phyloP scores from a whole-genome alignment of 2,113 vertebrate genomes.

The Phrynosoma blainvillii region DNA sequence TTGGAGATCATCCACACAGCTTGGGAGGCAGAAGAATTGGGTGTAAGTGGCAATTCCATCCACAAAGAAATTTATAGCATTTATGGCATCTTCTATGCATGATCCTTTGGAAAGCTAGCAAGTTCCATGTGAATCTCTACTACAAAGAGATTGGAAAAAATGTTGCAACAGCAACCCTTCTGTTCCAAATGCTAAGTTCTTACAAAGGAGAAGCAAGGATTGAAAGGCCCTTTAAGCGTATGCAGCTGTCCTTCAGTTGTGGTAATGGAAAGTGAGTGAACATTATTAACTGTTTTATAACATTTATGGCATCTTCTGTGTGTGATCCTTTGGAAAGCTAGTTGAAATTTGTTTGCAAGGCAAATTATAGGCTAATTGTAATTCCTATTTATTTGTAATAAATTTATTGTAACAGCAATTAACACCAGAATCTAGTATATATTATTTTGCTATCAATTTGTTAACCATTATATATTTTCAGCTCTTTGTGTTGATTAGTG shows the following conservation, averaged over 20 bases:
- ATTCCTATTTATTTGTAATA: too few relatives aligned
- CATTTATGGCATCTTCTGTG: not conserved
- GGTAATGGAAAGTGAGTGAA: too few relatives aligned
- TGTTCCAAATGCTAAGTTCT: too few relatives aligned
- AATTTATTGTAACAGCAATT: not conserved
- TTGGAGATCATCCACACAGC: not conserved
- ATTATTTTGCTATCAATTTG: not conserved
- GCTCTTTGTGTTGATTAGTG: not conserved
- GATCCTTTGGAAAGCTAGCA: too few relatives aligned
- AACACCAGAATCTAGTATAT: not conserved
- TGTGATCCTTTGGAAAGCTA: not conserved
- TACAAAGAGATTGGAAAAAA: too few relatives aligned
- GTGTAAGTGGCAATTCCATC: not conserved
- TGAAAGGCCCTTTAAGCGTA: too few relatives aligned
- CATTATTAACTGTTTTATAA: not conserved
- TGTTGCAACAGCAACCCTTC: too few relatives aligned
- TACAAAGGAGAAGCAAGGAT: too few relatives aligned
- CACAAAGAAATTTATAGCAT: not conserved
- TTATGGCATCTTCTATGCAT: too few relatives aligned
- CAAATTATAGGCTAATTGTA: too few relatives aligned
- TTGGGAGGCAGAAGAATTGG: not conserved
- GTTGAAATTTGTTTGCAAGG: slow-evolving; percentile 3
- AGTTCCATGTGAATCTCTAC: not conserved
- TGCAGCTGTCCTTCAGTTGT: too few relatives aligned
- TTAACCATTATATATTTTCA: not conserved